phyloP scores from a whole-genome alignment of 2,797 vertebrate species.

The Avahi laniger region DNA sequence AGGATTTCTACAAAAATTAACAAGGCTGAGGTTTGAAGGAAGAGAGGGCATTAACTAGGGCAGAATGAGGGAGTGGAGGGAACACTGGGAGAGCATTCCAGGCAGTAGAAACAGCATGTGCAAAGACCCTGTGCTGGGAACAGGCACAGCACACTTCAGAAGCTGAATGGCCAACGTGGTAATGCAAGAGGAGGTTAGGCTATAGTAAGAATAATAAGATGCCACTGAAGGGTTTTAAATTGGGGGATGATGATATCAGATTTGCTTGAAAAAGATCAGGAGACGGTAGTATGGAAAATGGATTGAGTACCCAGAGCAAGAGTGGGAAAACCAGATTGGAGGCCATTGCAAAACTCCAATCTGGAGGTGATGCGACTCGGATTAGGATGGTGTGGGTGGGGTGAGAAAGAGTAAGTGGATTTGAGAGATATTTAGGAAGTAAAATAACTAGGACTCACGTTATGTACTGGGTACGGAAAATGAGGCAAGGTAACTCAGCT shows the following conservation, averaged over 20 bases:
- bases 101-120: background rate
- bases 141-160: background rate
- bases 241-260: background rate
- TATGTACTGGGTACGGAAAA: background rate
- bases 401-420: background rate
- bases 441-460: background rate
- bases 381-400: background rate
- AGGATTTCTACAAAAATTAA: background rate
- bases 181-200: background rate
- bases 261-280: background rate
- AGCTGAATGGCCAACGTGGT: background rate
- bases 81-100: background rate
- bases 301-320: background rate
- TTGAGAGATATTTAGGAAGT: background rate
- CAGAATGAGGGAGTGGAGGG: background rate
- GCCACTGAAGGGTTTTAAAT: background rate
- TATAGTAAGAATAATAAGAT: background rate
- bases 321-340: background rate
- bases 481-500: background rate
- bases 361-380: background rate
- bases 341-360: background rate
- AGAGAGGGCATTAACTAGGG: background rate
- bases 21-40: background rate
- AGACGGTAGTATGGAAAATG: background rate
- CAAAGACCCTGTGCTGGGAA: background rate